These are phyloP conservation scores for Rattus norvegicus DNA, from an alignment of 2,113 vertebrate genomes.

Conservation along the genomic window DNA sequence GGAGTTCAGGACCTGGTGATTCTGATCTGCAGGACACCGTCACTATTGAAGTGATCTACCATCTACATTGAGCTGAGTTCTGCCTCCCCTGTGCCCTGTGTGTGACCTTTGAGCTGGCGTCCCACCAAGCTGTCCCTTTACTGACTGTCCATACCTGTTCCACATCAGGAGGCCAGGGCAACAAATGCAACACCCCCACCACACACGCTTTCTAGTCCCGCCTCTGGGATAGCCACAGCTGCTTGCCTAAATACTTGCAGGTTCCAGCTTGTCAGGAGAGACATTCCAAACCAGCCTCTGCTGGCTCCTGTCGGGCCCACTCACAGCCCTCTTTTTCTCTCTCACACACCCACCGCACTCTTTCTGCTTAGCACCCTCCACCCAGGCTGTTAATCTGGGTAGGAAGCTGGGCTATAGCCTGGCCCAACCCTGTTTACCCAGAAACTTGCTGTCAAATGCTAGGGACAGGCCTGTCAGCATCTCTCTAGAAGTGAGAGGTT, in stretches of 20 bases:
- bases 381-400: not conserved
- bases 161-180: not conserved
- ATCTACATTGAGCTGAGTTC: not conserved
- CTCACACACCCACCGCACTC: not conserved
- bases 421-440: not conserved
- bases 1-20: not conserved
- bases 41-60: not conserved
- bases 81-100: not conserved
- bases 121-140: not conserved
- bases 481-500: constrained; percentile 21
- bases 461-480: constrained; percentile 44
- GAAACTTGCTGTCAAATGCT: not conserved
- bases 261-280: constrained; percentile 73
- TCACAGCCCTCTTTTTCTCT: not conserved
- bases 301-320: not conserved
- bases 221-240: constrained; percentile 68
- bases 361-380: not conserved
- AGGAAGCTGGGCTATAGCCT: not conserved
- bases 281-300: constrained; percentile 73
- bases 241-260: constrained; percentile 70
- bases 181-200: constrained; percentile 44
- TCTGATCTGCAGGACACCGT: not conserved
- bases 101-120: not conserved
- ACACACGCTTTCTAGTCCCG: constrained; percentile 49
- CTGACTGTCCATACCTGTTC: constrained; percentile 10